phyloP scores from a whole-genome alignment of 2,113 vertebrate genomes.

The Crotalus tigris region DNA sequence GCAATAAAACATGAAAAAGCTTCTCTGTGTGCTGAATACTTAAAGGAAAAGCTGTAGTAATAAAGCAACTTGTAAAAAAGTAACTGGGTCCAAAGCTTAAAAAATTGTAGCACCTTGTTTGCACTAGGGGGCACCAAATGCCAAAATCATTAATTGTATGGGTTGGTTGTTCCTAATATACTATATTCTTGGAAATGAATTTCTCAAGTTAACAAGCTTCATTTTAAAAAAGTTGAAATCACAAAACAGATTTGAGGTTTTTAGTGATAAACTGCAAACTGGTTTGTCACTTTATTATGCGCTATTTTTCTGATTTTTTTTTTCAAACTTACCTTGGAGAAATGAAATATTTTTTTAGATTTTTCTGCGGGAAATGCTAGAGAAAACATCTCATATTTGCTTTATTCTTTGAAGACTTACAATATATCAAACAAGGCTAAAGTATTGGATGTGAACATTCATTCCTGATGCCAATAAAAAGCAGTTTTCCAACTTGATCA shows the following conservation, averaged over 20 bases:
- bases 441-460: not conserved
- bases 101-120: not conserved
- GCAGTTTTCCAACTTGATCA: not conserved
- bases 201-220: not conserved
- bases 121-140: slow-evolving; percentile 18
- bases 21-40: not conserved
- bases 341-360: not conserved
- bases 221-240: not conserved
- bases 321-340: not conserved
- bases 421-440: not conserved
- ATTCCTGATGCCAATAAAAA: not conserved
- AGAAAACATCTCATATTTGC: not conserved
- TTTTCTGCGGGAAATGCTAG: not conserved
- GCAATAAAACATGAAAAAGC: not conserved
- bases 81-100: not conserved
- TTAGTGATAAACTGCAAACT: not conserved
- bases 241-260: not conserved
- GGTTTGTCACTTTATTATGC: not conserved
- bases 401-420: not conserved
- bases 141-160: not conserved
- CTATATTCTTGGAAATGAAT: not conserved
- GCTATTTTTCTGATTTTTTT: not conserved
- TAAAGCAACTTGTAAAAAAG: not conserved
- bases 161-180: not conserved
- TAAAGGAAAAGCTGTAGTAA: not conserved